Percentiles rank a stretch among this genome's conserved stretches.
phyloP scores from a whole-genome alignment of 2,888 invertebrate species.

The Leptopilina syphax region DNA sequence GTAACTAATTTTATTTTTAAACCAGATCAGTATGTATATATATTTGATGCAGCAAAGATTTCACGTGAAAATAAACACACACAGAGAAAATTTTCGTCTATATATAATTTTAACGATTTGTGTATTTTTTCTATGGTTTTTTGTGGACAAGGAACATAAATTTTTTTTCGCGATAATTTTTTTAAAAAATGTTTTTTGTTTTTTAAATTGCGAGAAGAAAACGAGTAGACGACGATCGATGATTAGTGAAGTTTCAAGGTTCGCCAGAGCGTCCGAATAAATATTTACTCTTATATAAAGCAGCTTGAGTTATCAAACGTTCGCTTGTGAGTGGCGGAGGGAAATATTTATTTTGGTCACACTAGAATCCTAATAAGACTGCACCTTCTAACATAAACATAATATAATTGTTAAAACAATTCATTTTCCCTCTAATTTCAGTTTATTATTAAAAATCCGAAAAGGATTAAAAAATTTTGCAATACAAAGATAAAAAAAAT shows the following conservation, averaged over 20 bases:
- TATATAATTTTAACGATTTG: no score
- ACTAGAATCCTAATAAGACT: constrained; percentile 26
- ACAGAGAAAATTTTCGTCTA: no score
- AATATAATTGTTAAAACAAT: background rate
- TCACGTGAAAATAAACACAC: no score
- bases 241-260: constrained; percentile 1
- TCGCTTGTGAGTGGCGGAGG: background rate
- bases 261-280: background rate
- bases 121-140: background rate
- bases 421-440: background rate
- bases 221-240: constrained; percentile 1
- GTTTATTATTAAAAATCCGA: no score
- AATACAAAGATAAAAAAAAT: no score
- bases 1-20: no score
- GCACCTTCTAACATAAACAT: constrained; percentile 6
- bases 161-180: background rate
- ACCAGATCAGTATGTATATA: no score
- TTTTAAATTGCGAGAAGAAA: background rate
- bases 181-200: background rate
- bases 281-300: constrained; percentile 4
- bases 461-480: no score
- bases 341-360: constrained; percentile 15
- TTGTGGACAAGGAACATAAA: background rate
- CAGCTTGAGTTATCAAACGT: background rate
- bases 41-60: no score